Percentiles rank a stretch among this genome's conserved stretches.
Conservation (phyloP, 2,113 vertebrate species). For the Syrrhaptes paradoxus region DNA sequence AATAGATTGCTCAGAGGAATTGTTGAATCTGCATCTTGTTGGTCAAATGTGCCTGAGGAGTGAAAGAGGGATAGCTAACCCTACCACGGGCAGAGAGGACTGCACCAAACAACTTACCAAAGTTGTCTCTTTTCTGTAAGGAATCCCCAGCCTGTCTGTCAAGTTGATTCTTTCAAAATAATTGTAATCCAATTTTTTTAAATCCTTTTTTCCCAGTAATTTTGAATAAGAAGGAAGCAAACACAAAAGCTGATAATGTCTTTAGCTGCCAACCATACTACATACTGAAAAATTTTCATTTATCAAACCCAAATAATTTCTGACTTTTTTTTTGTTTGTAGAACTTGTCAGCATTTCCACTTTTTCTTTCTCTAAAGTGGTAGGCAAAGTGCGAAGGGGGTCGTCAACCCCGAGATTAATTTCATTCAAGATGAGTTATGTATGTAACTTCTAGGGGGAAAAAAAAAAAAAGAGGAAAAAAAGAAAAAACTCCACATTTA, state of each 20-base stretch:
- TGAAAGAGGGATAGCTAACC: not conserved
- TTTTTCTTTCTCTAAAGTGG: not conserved
- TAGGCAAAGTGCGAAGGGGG: not conserved
- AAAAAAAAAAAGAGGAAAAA: not conserved
- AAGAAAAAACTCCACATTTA: not conserved
- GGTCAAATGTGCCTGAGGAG: not conserved
- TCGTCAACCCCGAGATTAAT: not conserved
- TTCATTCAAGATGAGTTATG: not conserved
- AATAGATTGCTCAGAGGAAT: not conserved
- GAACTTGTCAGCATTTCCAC: not conserved
- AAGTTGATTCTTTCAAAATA: not conserved
- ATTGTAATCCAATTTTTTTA: not conserved
- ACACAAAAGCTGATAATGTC: not conserved
- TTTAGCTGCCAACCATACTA: not conserved
- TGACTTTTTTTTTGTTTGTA: not conserved
- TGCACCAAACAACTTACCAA: not conserved
- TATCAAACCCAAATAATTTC: not conserved
- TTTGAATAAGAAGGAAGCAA: not conserved
- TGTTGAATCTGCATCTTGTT: rapidly evolving
- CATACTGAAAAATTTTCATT: not conserved
- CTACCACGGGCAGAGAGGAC: not conserved
- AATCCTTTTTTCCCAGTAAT: not conserved
- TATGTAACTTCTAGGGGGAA: not conserved
- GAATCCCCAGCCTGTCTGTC: not conserved
- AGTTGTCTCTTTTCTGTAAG: not conserved